Conservation (phyloP, 2,888 invertebrate genomes). For the Drosophila kokeensis region DNA sequence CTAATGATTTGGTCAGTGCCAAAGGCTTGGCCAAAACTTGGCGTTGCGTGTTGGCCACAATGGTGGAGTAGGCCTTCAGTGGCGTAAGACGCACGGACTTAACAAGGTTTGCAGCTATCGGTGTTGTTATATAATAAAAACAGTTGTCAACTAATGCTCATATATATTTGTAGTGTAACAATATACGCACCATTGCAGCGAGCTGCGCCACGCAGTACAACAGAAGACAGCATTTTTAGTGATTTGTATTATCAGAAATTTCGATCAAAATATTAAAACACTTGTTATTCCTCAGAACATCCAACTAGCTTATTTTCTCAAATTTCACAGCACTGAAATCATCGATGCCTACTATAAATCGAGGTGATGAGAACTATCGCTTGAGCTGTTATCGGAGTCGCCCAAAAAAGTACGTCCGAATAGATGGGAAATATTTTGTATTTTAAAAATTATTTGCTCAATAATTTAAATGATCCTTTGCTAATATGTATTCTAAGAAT, state of each 20-base stretch:
- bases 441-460: not conserved
- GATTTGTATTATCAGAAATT: constrained; percentile 29
- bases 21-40: constrained; percentile 62
- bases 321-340: constrained; percentile 54
- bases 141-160: constrained; percentile 5
- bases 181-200: constrained; percentile 76
- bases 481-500: not conserved
- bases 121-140: constrained; percentile 78
- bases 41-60: constrained; percentile 65
- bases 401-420: not conserved
- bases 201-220: constrained; percentile 75
- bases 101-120: constrained; percentile 64
- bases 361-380: constrained; percentile 14
- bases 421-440: not conserved
- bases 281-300: constrained; percentile 40
- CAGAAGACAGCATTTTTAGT: constrained; percentile 71
- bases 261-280: constrained; percentile 40
- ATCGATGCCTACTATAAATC: constrained; percentile 17
- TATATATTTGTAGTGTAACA: too few species aligned
- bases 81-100: constrained; percentile 72
- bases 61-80: constrained; percentile 74
- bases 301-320: constrained; percentile 6
- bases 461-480: not conserved
- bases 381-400: constrained; percentile 16
- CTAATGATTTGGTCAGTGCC: constrained; percentile 61